These are phyloP conservation scores for Gymnocheta viridis DNA, from an alignment of 2,888 invertebrate genomes.

Conservation along the genomic window DNA sequence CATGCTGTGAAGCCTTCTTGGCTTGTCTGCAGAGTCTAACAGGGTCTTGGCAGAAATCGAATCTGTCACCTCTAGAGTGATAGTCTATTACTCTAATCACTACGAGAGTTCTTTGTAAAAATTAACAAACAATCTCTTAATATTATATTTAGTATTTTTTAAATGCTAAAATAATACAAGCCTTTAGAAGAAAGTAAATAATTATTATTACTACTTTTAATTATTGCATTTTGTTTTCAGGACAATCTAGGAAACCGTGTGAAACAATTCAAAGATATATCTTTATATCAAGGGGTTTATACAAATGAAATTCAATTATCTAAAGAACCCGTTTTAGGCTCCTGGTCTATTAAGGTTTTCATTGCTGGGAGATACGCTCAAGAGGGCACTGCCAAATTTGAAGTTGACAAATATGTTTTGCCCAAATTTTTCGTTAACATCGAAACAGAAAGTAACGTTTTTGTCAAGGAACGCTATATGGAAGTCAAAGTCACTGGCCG, in stretches of 20 bases:
- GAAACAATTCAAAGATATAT: conserved; percentile 88
- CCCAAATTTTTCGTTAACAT: conserved; percentile 96
- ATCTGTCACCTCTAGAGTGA: too few relatives aligned
- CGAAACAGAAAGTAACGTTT: conserved; percentile 90
- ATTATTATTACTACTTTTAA: background rate
- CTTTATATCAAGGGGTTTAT: conserved; percentile 88
- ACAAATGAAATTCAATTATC: conserved; percentile 90
- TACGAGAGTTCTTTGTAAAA: too few relatives aligned
- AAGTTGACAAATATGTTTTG: conserved; percentile 94
- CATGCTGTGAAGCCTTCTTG: too few relatives aligned
- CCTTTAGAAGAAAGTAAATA: too few relatives aligned
- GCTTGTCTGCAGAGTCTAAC: too few relatives aligned
- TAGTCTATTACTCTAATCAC: too few relatives aligned
- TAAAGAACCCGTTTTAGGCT: conserved; percentile 91
- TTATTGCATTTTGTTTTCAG: conserved; percentile 79
- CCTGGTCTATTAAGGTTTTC: conserved; percentile 91
- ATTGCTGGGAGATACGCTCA: conserved; percentile 80
- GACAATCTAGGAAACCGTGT: conserved; percentile 91
- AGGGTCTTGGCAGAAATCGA: too few relatives aligned
- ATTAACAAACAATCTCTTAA: too few relatives aligned
- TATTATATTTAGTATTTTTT: too few relatives aligned
- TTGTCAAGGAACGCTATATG: conserved; percentile 90
- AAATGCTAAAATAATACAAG: too few relatives aligned
- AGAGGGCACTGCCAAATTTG: conserved; percentile 75
- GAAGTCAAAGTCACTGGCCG: conserved; percentile 82